phyloP scores from a whole-genome alignment of 2,888 invertebrate species.

The Acanthococcus lagerstroemiae region DNA sequence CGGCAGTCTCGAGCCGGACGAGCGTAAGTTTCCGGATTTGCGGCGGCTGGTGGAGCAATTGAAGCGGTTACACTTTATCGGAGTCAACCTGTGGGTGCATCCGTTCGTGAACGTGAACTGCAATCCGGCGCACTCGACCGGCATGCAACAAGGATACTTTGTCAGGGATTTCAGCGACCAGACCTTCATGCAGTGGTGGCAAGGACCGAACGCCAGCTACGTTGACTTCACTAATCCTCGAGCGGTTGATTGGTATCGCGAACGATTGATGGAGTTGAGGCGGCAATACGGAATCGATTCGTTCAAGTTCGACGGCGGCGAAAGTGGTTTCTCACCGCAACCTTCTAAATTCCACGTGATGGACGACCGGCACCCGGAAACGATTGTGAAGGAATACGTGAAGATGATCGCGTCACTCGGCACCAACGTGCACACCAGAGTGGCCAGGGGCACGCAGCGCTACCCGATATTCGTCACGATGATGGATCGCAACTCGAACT shows the following conservation, averaged over 20 bases:
- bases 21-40: constrained; percentile 58
- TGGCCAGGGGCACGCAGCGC: constrained; percentile 60
- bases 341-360: constrained; percentile 38
- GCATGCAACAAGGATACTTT: constrained; percentile 50
- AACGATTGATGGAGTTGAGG: constrained; percentile 47
- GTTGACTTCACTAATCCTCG: constrained; percentile 64
- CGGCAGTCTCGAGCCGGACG: constrained; percentile 59
- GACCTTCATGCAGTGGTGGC: constrained; percentile 47
- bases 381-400: constrained; percentile 45
- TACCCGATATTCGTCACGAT: constrained; percentile 63
- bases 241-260: constrained; percentile 47
- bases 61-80: constrained; percentile 51
- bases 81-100: constrained; percentile 74
- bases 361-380: constrained; percentile 38
- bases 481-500: constrained; percentile 61
- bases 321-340: constrained; percentile 57
- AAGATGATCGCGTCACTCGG: constrained; percentile 50
- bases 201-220: constrained; percentile 46
- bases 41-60: constrained; percentile 51
- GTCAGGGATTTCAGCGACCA: constrained; percentile 42
- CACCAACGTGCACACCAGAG: constrained; percentile 55
- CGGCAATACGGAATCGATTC: constrained; percentile 57
- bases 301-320: constrained; percentile 75
- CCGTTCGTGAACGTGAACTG: constrained; percentile 74
- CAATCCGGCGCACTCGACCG: constrained; percentile 50